A percentile compares a stretch with the other conserved stretches of the same genome.
phyloP scores from a whole-genome alignment of 2,113 vertebrate species.

The Camelus dromedarius region DNA sequence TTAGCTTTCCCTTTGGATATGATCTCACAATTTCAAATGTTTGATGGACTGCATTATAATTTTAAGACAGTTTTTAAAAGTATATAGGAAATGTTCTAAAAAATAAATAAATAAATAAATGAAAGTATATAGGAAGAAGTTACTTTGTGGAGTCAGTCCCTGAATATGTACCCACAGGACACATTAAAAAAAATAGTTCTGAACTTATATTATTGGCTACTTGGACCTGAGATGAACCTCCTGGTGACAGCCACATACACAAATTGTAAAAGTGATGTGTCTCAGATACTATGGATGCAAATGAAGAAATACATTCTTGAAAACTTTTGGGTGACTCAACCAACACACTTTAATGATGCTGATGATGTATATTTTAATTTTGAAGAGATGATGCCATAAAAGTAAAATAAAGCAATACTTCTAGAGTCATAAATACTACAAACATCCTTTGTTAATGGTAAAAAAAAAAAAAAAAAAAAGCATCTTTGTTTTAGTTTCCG shows the following conservation, averaged over 20 bases:
- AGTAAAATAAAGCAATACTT: background rate
- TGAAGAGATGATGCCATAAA: background rate
- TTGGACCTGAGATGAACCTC: background rate
- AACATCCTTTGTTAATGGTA: background rate
- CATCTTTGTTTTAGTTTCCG: background rate
- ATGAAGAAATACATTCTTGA: background rate
- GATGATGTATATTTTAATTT: background rate
- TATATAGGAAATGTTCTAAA: background rate
- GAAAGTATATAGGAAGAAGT: background rate
- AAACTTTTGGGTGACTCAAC: background rate
- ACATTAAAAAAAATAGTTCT: background rate
- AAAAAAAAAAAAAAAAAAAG: background rate
- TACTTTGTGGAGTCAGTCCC: background rate
- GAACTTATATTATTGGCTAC: background rate
- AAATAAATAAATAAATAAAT: background rate
- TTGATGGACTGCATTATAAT: background rate
- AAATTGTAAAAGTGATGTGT: background rate
- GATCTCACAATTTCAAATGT: constrained; percentile 5
- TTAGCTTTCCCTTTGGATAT: constrained; percentile 2
- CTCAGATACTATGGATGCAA: background rate
- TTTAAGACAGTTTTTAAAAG: constrained; percentile 47
- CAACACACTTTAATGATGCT: background rate
- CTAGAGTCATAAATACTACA: background rate
- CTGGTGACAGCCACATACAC: background rate
- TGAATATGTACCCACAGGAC: background rate